Conservation (phyloP, 1,140 invertebrate genomes). For the honey bee (Apis mellifera) region Amel_HAv3.1 CM009940.2:10193001-10193500, state of each 20-base stretch:
- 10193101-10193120: conserved; percentile 66
- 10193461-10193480: conserved; percentile 27
- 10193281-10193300: conserved; percentile 70
- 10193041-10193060: conserved; percentile 69
- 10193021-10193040: conserved; percentile 53
- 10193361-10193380: conserved; percentile 66
- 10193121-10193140: conserved; percentile 73
- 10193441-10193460: conserved; percentile 31
- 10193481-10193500: conserved; percentile 50
- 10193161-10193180: conserved; percentile 70
- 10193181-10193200: conserved; percentile 65
- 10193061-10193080: conserved; percentile 69
- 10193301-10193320: conserved; percentile 69
- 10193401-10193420: conserved; percentile 22
- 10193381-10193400: conserved; percentile 27
- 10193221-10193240: conserved; percentile 76
- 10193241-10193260: conserved; percentile 71
- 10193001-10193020: too few species aligned
- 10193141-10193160: conserved; percentile 74
- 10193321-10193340: conserved; percentile 75
- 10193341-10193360: conserved; percentile 76
- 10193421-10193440: conserved; percentile 13
- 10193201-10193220: conserved; percentile 72
- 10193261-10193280: conserved; percentile 70
- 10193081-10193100: conserved; percentile 74